Base-by-base conservation (phyloP, 2,113 vertebrate genomes). In the Megatriorchis doriae region DNA sequence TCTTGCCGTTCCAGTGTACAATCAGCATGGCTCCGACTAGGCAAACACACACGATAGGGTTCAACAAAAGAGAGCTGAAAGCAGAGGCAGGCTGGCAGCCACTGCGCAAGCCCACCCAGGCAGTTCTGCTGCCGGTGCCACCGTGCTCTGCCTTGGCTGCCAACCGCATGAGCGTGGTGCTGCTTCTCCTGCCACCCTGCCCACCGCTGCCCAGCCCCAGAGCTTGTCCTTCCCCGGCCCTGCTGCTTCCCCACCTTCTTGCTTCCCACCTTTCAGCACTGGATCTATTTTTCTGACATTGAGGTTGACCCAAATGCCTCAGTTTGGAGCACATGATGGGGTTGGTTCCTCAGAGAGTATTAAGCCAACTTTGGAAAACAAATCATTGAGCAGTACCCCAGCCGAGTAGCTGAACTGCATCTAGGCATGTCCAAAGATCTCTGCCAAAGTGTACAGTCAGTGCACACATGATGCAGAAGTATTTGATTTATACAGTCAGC, bases 111-210 rank as follows among this genome's bases (percentile, higher is more conserved):
- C 52, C 42, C 21, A 23, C 27, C 6, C 6, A 8, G 20, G 48
- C 40, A 65, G 47, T 27, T 85, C 9, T 36, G 26, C n/a, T 34
- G 32, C 32, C 3, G 4, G 7, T 81, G 45, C 13, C 68, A 55
- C 36, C 2, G 0, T 0, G 1, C n/a, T 70, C 45, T 79, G 61
- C 23, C 31, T 43, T 16, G 40, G 38, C 31, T 53, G n/a, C 22
- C 47, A 43, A 45, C 16, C 62, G 45, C 63, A 53, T 0, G 2
- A 61, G 12, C 8, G 0, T 1, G 17, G 34, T 45, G 45, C 43
- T 52, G 43, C 48, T 81, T 78, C 3, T 0, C 23, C 48, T 45
- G 19, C 7, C 27, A 34, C 23, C 27, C 34, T 61, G 55, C 16
- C n/a, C 1, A 0, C 27, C 18, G 40, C 52, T 70, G 65, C 43